These are phyloP conservation scores for Ooceraea biroi DNA, from an alignment of 1,140 invertebrate genomes.

Conservation along the genomic window DNA sequence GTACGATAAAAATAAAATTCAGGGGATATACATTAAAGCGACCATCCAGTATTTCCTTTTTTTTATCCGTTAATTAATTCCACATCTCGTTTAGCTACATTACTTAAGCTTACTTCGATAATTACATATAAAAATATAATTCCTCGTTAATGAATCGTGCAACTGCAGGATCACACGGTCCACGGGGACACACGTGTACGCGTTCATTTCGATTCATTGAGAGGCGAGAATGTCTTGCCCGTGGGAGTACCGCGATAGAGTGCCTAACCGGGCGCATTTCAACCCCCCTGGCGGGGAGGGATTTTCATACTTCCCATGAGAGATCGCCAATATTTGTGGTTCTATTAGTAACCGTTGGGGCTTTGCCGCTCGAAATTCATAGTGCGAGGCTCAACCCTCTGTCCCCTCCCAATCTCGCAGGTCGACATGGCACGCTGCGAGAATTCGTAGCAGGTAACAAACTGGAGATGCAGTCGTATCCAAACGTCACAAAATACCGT, in stretches of 20 bases:
- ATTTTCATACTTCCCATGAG: constrained; percentile 38
- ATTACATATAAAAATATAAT: too few relatives aligned
- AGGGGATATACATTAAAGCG: too few relatives aligned
- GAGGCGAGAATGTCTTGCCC: constrained; percentile 7
- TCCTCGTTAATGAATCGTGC: not conserved
- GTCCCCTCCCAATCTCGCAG: not conserved
- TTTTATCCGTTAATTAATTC: too few relatives aligned
- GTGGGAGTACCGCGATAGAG: not conserved
- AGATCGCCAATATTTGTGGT: constrained; percentile 57
- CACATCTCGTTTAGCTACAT: too few relatives aligned
- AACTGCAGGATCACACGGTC: not conserved
- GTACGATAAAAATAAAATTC: too few relatives aligned
- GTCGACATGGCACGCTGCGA: constrained; percentile 54
- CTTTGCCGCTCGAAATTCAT: constrained; percentile 53
- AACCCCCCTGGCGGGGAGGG: not conserved
- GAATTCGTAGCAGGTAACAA: constrained; percentile 63
- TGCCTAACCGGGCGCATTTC: constrained; percentile 7
- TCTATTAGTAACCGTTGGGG: constrained; percentile 54
- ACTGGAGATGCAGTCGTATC: constrained; percentile 62
- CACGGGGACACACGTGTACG: not conserved
- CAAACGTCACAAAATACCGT: constrained; percentile 82
- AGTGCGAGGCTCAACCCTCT: not conserved
- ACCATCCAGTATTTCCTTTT: too few relatives aligned
- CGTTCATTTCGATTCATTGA: constrained; percentile 19
- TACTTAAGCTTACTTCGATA: too few relatives aligned